Conservation (phyloP, 1,140 invertebrate species). For the Aethina tumida region DNA sequence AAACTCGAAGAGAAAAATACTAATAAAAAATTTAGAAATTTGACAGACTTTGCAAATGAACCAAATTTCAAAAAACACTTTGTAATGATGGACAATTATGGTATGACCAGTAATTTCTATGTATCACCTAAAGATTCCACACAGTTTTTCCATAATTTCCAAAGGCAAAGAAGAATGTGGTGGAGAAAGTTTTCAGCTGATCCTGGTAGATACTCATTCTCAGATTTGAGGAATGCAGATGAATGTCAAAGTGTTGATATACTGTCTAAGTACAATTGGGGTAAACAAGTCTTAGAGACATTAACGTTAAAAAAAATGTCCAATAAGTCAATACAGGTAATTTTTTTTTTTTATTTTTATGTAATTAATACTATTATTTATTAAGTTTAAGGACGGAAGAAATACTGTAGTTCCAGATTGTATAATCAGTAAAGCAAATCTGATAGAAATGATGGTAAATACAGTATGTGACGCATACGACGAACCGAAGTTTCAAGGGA, state of each 20-base stretch:
- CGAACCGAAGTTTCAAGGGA: slow-evolving; percentile 26
- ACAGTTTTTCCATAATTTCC: slow-evolving; percentile 56
- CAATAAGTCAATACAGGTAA: slow-evolving; percentile 15
- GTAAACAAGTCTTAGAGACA: slow-evolving; percentile 33
- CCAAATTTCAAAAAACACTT: slow-evolving; percentile 18
- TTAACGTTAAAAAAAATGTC: slow-evolving; percentile 10
- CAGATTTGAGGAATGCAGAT: slow-evolving; percentile 39
- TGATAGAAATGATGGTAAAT: slow-evolving; percentile 49
- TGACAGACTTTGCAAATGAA: too few species aligned
- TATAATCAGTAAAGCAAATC: slow-evolving; percentile 42
- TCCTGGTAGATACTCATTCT: slow-evolving; percentile 50
- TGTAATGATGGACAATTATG: slow-evolving; percentile 6
- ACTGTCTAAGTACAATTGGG: slow-evolving; percentile 41
- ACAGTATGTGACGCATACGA: slow-evolving; percentile 53
- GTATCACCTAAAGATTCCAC: slow-evolving; percentile 34
- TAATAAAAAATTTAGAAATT: slow-evolving; percentile 14
- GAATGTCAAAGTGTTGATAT: slow-evolving; percentile 40
- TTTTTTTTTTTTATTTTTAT: slow-evolving; percentile 7
- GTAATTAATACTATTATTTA: slow-evolving; percentile 13
- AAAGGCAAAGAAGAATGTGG: slow-evolving; percentile 67
- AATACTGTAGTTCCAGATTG: slow-evolving; percentile 30
- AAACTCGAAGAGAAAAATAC: slow-evolving; percentile 12
- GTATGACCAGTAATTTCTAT: slow-evolving; percentile 35
- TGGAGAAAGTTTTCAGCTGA: slow-evolving; percentile 65
- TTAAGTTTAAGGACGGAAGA: slow-evolving; percentile 38